Percentiles rank a stretch among this genome's conserved stretches.
phyloP scores from a whole-genome alignment of 2,888 invertebrate genomes.

The Microchrysa polita region DNA sequence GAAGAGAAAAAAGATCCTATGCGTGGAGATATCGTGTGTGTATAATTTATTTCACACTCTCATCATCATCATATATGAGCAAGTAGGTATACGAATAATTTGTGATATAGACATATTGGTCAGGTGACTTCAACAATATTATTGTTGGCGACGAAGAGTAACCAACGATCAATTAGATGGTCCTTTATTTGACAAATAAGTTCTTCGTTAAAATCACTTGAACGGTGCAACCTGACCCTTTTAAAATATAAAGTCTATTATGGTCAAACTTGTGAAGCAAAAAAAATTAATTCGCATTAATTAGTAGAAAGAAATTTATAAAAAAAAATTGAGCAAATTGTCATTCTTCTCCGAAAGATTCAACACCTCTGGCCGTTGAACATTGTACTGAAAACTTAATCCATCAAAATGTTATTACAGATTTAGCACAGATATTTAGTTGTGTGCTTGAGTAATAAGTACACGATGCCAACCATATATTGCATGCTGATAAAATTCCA shows the following conservation, averaged over 20 bases:
- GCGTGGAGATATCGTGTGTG: conserved; percentile 4
- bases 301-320: too few relatives aligned
- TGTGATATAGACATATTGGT: not conserved
- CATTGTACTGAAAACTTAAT: conserved; percentile 27
- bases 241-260: too few relatives aligned
- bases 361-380: not conserved
- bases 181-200: too few relatives aligned
- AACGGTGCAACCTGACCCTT: too few relatives aligned
- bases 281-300: too few relatives aligned
- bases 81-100: not conserved
- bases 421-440: conserved; percentile 18
- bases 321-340: too few relatives aligned
- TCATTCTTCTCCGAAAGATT: too few relatives aligned
- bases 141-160: too few relatives aligned
- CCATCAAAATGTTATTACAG: conserved; percentile 18
- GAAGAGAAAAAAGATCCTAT: conserved; percentile 14
- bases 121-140: not conserved
- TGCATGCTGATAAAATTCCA: conserved; percentile 33
- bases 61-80: conserved; percentile 5
- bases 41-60: not conserved
- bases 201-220: too few relatives aligned
- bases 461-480: conserved; percentile 6
- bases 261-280: too few relatives aligned
- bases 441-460: conserved; percentile 39
- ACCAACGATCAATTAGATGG: too few relatives aligned